phyloP scores from a whole-genome alignment of 2,888 invertebrate genomes.

The Geophilus truncorum region DNA sequence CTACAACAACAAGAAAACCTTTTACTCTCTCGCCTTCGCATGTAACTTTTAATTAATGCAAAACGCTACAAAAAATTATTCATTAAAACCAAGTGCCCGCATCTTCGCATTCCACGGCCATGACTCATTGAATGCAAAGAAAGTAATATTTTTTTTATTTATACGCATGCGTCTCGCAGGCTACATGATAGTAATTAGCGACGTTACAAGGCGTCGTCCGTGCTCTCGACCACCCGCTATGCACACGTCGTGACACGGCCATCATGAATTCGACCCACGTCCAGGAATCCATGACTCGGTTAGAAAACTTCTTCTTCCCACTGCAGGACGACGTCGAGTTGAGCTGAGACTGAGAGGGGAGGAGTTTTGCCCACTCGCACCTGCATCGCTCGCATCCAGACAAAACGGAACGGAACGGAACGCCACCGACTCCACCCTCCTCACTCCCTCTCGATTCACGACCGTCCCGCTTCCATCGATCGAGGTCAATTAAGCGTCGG shows the following conservation, averaged over 20 bases:
- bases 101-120: not conserved
- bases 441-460: not conserved
- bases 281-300: not conserved
- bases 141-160: not conserved
- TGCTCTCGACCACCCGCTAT: not conserved
- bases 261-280: conserved; percentile 5
- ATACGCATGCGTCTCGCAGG: not conserved
- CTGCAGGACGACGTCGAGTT: not conserved
- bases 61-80: not conserved
- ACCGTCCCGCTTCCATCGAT: not conserved
- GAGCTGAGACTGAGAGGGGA: too few relatives aligned
- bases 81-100: not conserved
- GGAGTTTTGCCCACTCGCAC: not conserved
- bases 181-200: conserved; percentile 11
- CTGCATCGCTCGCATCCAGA: not conserved
- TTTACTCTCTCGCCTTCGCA: not conserved
- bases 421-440: not conserved
- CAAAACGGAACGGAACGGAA: not conserved
- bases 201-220: conserved; percentile 9
- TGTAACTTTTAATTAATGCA: conserved; percentile 1
- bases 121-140: conserved; percentile 6
- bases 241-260: not conserved
- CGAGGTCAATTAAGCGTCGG: conserved; percentile 11
- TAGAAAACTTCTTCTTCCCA: conserved; percentile 10
- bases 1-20: not conserved